Percentiles rank a stretch among this genome's conserved stretches.
Evolutionary conservation across 2,888 invertebrate species (phyloP).

Genomic region (Xestia ashworthii): DNA sequence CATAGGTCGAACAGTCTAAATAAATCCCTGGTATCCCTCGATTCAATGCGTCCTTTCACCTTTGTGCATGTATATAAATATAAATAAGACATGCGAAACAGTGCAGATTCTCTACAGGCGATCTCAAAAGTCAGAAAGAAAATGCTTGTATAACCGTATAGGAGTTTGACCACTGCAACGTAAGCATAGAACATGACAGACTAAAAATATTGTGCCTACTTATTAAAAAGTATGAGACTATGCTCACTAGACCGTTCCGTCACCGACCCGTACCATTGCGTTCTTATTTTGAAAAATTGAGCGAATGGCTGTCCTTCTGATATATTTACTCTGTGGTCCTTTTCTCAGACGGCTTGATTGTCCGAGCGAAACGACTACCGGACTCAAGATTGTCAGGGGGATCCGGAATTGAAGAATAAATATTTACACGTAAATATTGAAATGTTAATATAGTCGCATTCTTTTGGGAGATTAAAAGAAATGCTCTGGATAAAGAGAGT

Average conservation of each 20-base stretch:
- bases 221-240: neutral
- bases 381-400: slow-evolving; percentile 49
- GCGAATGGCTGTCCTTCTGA: slow-evolving; percentile 10
- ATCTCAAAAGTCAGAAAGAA: neutral
- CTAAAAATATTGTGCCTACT: no score
- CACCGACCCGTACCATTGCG: neutral
- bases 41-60: neutral
- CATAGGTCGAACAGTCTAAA: neutral
- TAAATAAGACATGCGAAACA: neutral
- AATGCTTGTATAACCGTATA: neutral
- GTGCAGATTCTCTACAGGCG: neutral
- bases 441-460: slow-evolving; percentile 40
- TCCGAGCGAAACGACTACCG: slow-evolving; percentile 51
- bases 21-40: neutral
- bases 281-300: neutral
- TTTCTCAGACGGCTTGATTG: slow-evolving; percentile 56
- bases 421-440: slow-evolving; percentile 41
- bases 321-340: neutral
- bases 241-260: neutral
- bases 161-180: neutral
- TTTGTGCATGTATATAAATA: neutral
- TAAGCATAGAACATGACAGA: no score
- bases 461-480: slow-evolving; percentile 26
- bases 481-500: neutral
- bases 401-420: slow-evolving; percentile 47